Evolutionary conservation across 2,113 vertebrate species (phyloP), one percentile per base, ranked within the genome.

Genomic region (Gallinago paraguaiae): DNA sequence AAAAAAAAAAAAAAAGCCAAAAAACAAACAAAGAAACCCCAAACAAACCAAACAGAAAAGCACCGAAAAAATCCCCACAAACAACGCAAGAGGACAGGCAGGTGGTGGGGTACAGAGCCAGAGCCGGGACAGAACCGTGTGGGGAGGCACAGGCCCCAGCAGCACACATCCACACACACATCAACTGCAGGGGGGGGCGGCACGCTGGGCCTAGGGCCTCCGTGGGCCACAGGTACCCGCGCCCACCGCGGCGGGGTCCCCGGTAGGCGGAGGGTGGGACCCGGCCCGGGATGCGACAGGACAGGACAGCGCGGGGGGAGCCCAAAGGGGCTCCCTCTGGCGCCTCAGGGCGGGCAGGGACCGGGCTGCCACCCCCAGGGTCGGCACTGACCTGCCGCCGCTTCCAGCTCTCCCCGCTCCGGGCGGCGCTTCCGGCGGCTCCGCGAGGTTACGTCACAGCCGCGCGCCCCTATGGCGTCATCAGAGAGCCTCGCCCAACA

Each of bases 331-430:
- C 18, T 12, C 23, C 28, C 15, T 19, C 11, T 6, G 63, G 33
- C 19, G 11, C 22, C 39, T 14, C 48, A 39, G 23, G 22, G 28
- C 11, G 23, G 22, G 27, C 39, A 17, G 23, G n/a, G n/a, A 12
- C n/a, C 24, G 22, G 59, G 31, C 69, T 33, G 45, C 67, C 57
- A 31, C 67, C 37, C n/a, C 84, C 60, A 20, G 39, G 60, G 87
- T 90, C 75, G 82, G 86, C 79, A 95, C 94, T 95, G 86, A 96
- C 94, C 94, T 93, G 90, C 91, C 59, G 61, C 94, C 60, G 64
- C 92, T 65, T 13, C 50, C 72, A 41, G 43, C 81, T 94, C 78
- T 81, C 41, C 77, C 71, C 65, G 60, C 90, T 71, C 84, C 74
- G 11, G n/a, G 57, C 86, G 20, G 68, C 59, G 61, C 86, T 90